Conservation (phyloP, 2,113 vertebrate genomes). For the Hippocampus guttulatus region DNA sequence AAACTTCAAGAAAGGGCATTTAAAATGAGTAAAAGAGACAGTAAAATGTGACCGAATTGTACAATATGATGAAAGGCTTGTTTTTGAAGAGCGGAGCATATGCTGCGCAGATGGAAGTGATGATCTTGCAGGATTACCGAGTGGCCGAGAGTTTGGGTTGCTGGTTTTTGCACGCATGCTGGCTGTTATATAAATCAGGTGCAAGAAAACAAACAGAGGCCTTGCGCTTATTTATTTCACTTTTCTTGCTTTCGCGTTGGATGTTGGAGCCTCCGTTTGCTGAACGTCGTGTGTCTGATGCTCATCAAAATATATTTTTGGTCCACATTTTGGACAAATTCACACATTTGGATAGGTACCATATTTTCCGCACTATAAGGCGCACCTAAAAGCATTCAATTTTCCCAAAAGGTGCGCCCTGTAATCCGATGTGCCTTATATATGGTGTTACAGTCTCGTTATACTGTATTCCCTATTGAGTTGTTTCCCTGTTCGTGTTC, state of each 20-base stretch:
- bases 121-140: slow-evolving; percentile 7
- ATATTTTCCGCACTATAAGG: too few relatives aligned
- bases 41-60: not conserved
- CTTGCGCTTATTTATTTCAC: not conserved
- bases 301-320: too few relatives aligned
- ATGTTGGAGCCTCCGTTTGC: not conserved
- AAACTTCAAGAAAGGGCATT: not conserved
- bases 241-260: not conserved
- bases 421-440: too few relatives aligned
- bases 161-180: slow-evolving; percentile 6
- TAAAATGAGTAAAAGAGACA: not conserved
- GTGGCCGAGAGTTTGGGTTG: slow-evolving; percentile 15
- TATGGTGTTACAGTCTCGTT: too few relatives aligned
- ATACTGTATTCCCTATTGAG: too few relatives aligned
- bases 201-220: slow-evolving; percentile 7
- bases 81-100: slow-evolving; percentile 48
- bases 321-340: too few relatives aligned
- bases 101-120: slow-evolving; percentile 60
- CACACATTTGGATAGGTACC: too few relatives aligned
- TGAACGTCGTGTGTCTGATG: too few relatives aligned
- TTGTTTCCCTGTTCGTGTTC: too few relatives aligned
- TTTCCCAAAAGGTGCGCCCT: too few relatives aligned
- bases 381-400: too few relatives aligned
- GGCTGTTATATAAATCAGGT: slow-evolving; percentile 27
- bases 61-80: slow-evolving; percentile 34